Evolutionary conservation across 1,140 invertebrate species (phyloP).

Genomic region (Diabrotica undecimpunctata): DNA sequence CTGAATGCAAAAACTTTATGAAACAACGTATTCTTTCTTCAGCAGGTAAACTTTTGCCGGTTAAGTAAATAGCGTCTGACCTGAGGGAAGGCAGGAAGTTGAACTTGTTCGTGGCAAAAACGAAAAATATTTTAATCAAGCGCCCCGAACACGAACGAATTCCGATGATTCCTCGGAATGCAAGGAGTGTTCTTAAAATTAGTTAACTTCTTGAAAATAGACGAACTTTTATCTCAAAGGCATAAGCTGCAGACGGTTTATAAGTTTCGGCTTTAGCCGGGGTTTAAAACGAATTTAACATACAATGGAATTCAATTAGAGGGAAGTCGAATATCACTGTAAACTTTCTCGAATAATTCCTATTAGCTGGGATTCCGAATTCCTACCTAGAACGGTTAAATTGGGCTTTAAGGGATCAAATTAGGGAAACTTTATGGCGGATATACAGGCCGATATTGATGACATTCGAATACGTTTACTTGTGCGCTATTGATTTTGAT

Average conservation of each 20-base stretch:
- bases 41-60: neutral
- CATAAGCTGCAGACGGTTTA: slow-evolving; percentile 24
- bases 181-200: slow-evolving; percentile 11
- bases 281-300: slow-evolving; percentile 36
- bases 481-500: no score
- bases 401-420: slow-evolving; percentile 18
- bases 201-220: slow-evolving; percentile 12
- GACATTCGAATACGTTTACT: no score
- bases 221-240: slow-evolving; percentile 15
- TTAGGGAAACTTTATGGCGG: slow-evolving; percentile 10
- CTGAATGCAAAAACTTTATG: neutral
- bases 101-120: neutral
- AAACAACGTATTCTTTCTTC: neutral
- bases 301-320: slow-evolving; percentile 43
- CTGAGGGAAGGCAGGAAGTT: no score
- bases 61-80: no score
- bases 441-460: neutral
- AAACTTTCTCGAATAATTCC: slow-evolving; percentile 38
- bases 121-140: slow-evolving; percentile 14
- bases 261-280: slow-evolving; percentile 24
- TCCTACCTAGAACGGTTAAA: slow-evolving; percentile 24
- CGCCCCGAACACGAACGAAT: neutral
- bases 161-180: neutral
- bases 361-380: slow-evolving; percentile 1
- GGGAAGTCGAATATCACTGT: slow-evolving; percentile 37